phyloP scores from a whole-genome alignment of 1,140 invertebrate species.

The Carposina sasakii region DNA sequence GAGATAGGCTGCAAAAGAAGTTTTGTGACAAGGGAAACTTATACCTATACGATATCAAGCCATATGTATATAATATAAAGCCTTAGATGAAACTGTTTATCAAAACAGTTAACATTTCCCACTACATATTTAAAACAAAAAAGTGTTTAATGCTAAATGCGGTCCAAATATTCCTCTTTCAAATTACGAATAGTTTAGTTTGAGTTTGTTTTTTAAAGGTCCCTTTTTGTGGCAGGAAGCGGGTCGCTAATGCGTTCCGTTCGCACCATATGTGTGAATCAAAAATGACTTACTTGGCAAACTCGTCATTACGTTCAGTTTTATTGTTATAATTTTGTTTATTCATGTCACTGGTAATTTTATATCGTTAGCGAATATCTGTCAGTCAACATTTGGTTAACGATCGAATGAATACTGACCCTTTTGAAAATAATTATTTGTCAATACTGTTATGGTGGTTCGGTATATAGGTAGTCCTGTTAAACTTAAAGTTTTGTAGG shows the following conservation, averaged over 20 bases:
- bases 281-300: slow-evolving; percentile 46
- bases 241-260: slow-evolving; percentile 44
- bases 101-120: no score
- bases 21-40: no score
- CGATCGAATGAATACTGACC: no score
- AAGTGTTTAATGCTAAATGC: slow-evolving; percentile 10
- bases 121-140: slow-evolving; percentile 15
- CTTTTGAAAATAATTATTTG: no score
- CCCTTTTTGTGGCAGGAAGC: slow-evolving; percentile 43
- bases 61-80: no score
- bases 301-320: slow-evolving; percentile 30
- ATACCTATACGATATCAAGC: no score
- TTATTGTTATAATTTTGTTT: slow-evolving; percentile 60
- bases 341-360: slow-evolving; percentile 41
- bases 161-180: slow-evolving; percentile 12
- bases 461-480: no score
- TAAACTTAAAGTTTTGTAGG: no score
- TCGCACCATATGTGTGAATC: slow-evolving; percentile 56
- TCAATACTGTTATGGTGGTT: no score
- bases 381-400: no score
- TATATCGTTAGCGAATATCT: slow-evolving; percentile 55
- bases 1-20: no score
- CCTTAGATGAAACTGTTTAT: no score
- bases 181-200: slow-evolving; percentile 23
- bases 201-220: slow-evolving; percentile 37